Conservation (phyloP, 2,888 invertebrate genomes). For the Eubasilissa splendida region DNA sequence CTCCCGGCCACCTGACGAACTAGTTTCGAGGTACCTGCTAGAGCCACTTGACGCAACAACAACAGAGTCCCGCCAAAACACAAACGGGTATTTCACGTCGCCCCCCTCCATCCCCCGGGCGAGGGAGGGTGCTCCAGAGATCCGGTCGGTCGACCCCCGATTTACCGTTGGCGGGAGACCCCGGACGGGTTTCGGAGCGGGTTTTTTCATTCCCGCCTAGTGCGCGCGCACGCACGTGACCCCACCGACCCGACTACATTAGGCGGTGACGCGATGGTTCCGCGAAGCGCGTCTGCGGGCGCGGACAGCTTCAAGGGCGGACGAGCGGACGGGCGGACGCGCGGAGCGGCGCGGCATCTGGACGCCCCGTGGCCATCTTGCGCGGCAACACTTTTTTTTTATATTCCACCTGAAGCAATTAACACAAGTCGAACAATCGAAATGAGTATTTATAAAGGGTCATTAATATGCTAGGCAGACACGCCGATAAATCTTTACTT, state of each 20-base stretch:
- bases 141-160: conserved; percentile 33
- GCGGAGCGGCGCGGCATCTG: background rate
- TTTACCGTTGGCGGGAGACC: conserved; percentile 51
- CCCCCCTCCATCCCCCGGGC: background rate
- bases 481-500: conserved; percentile 26
- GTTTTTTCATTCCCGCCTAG: conserved; percentile 19
- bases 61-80: conserved; percentile 42
- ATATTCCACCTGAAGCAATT: conserved; percentile 11
- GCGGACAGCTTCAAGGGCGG: background rate
- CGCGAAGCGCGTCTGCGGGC: conserved; percentile 17
- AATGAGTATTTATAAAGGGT: conserved; percentile 16
- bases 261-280: conserved; percentile 16
- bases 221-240: conserved; percentile 31
- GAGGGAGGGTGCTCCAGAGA: conserved; percentile 27
- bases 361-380: conserved; percentile 20
- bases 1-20: conserved; percentile 33
- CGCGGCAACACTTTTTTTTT: background rate
- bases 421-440: conserved; percentile 6
- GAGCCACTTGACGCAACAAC: conserved; percentile 8
- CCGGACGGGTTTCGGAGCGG: conserved; percentile 34
- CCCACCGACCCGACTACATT: conserved; percentile 26
- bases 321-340: background rate
- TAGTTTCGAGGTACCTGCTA: conserved; percentile 41
- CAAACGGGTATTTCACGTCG: conserved; percentile 39
- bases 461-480: conserved; percentile 14